A percentile compares a stretch with the other conserved stretches of the same genome.
These are phyloP conservation scores for Melipona beecheii DNA, from an alignment of 2,888 invertebrate genomes.

Conservation along the genomic window DNA sequence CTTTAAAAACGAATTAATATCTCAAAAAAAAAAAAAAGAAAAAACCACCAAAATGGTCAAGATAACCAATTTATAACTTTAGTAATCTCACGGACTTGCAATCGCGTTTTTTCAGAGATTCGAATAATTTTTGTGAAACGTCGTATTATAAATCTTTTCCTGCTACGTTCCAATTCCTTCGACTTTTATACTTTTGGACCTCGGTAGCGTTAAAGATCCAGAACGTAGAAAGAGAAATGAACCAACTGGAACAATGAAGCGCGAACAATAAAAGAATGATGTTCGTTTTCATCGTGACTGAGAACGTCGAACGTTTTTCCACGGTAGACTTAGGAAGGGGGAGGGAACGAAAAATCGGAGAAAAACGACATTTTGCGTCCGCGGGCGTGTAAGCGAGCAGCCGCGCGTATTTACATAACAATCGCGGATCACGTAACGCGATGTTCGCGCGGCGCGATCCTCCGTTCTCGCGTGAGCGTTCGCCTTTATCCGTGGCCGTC, in stretches of 20 bases:
- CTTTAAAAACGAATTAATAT: too few relatives aligned
- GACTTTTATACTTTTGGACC: too few relatives aligned
- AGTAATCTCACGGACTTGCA: too few relatives aligned
- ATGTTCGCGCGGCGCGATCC: conserved; percentile 74
- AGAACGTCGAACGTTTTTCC: conserved; percentile 3
- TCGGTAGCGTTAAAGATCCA: background rate
- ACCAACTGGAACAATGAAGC: background rate
- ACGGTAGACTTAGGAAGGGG: background rate
- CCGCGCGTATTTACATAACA: conserved; percentile 81
- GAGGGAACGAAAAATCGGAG: conserved; percentile 27
- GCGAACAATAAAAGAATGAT: background rate
- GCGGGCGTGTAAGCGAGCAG: conserved; percentile 72
- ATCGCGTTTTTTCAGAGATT: too few relatives aligned
- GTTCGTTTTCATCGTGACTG: background rate
- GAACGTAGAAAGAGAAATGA: background rate
- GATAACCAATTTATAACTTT: too few relatives aligned
- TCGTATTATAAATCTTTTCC: too few relatives aligned
- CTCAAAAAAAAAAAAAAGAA: too few relatives aligned
- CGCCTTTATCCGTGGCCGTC: conserved; percentile 68
- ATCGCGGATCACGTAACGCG: conserved; percentile 81
- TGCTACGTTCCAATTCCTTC: too few relatives aligned
- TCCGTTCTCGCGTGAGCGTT: conserved; percentile 55
- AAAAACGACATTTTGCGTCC: conserved; percentile 50
- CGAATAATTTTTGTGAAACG: too few relatives aligned
- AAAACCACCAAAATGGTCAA: too few relatives aligned